Percentiles rank a stretch among this genome's conserved stretches.
Evolutionary conservation across 2,797 vertebrate species (phyloP).

Genomic region (Oreortyx pictus): DNA sequence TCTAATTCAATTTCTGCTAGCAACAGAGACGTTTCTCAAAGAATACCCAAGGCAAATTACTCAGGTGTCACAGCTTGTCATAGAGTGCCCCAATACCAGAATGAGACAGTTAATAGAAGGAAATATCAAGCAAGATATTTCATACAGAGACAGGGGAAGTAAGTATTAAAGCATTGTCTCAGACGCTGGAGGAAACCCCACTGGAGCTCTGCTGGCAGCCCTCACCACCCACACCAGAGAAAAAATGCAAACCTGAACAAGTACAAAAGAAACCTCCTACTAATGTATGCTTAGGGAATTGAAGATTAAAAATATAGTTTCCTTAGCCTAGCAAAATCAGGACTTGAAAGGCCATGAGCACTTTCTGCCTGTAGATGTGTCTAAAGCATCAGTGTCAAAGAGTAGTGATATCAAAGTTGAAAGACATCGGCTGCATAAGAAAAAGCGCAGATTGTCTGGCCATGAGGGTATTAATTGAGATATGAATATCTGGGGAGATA

Average conservation of each 20-base stretch:
- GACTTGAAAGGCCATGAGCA: neutral
- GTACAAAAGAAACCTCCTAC: neutral
- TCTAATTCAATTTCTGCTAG: neutral
- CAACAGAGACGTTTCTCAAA: neutral
- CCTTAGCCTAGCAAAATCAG: neutral
- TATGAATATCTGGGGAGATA: neutral
- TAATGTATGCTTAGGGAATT: neutral
- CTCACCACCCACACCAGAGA: neutral
- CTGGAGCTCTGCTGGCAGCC: neutral
- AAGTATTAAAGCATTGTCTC: neutral
- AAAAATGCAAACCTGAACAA: neutral
- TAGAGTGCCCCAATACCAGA: neutral
- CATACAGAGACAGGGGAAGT: neutral
- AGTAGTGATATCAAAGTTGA: neutral
- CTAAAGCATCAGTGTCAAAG: neutral
- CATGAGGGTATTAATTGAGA: neutral
- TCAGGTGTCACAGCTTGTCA: neutral
- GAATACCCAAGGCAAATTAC: neutral
- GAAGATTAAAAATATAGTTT: neutral
- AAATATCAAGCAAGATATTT: neutral
- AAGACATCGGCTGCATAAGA: neutral
- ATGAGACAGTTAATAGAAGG: neutral
- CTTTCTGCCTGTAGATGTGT: neutral
- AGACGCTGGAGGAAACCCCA: rapidly evolving
- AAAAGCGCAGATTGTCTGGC: rapidly evolving